phyloP scores from a whole-genome alignment of 2,797 vertebrate species.

The Halcyon chelicuti region DNA sequence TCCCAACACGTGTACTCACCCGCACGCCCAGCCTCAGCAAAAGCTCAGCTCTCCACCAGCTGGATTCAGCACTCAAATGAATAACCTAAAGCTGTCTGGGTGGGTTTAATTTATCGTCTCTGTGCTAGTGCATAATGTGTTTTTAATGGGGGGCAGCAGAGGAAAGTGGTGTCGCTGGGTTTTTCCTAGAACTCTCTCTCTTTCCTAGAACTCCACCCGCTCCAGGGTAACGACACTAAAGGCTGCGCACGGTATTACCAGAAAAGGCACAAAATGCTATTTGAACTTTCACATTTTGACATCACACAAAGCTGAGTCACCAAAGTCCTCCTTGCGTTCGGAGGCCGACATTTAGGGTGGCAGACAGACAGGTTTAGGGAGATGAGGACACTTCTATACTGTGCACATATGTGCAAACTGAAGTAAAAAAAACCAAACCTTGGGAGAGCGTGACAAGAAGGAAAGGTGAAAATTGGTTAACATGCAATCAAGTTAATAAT shows the following conservation, averaged over 20 bases:
- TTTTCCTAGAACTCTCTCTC: slow-evolving; percentile 48
- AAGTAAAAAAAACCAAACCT: background rate
- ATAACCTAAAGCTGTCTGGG: slow-evolving; percentile 12
- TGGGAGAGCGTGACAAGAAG: background rate
- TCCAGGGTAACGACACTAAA: background rate
- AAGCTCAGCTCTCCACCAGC: background rate
- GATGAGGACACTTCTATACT: background rate
- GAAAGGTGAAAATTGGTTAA: background rate
- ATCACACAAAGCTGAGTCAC: background rate
- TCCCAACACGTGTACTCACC: background rate
- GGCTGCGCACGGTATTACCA: background rate
- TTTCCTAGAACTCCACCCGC: slow-evolving; percentile 29
- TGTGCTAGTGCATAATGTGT: background rate
- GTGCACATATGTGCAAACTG: background rate
- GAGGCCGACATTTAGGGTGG: background rate
- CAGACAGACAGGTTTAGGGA: background rate
- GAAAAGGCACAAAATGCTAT: slow-evolving; percentile 5
- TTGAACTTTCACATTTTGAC: slow-evolving; percentile 3
- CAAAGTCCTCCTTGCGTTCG: background rate
- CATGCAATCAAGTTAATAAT: background rate
- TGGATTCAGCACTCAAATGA: background rate
- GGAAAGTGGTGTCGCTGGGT: background rate
- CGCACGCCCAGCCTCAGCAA: background rate
- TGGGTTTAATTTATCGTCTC: slow-evolving; percentile 25
- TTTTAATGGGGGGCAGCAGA: slow-evolving; percentile 51